Evolutionary conservation across 2,888 invertebrate species (phyloP).

Genomic region (Melitaea athalia): DNA sequence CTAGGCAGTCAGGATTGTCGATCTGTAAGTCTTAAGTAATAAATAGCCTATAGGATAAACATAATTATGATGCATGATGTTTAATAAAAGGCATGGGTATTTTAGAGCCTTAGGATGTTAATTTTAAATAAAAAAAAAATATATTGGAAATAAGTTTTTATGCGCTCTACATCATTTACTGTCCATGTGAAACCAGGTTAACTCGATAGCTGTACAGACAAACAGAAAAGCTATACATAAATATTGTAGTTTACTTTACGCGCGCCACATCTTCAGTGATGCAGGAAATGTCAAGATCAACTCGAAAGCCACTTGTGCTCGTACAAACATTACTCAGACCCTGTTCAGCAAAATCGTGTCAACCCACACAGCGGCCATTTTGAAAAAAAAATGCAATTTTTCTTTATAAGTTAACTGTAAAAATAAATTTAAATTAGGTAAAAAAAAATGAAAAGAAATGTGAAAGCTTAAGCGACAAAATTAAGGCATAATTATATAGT

Average conservation of each 20-base stretch:
- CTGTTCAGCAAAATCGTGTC: constrained; percentile 2
- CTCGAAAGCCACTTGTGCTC: constrained; percentile 28
- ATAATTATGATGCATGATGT: too few species aligned
- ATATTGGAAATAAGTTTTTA: neutral
- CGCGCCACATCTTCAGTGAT: constrained; percentile 23
- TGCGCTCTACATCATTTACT: neutral
- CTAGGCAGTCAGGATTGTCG: too few species aligned
- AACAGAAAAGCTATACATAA: constrained; percentile 6
- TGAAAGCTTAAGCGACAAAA: too few species aligned
- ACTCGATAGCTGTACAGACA: constrained; percentile 15
- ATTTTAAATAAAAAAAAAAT: too few species aligned
- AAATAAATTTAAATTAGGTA: neutral
- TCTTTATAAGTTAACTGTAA: neutral
- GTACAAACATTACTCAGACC: constrained; percentile 24
- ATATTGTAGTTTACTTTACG: constrained; percentile 21
- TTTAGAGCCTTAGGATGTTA: too few species aligned
- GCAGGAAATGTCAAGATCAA: constrained; percentile 32
- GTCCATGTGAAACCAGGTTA: neutral
- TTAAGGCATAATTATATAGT: too few species aligned
- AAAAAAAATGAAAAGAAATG: too few species aligned
- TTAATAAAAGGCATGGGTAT: too few species aligned
- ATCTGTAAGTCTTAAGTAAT: too few species aligned
- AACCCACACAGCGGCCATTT: neutral
- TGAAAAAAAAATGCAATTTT: constrained; percentile 5
- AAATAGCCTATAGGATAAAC: too few species aligned